Percentiles rank a stretch among this genome's conserved stretches.
Conservation (phyloP, 2,888 invertebrate genomes). For the Julus scandinavius region DNA sequence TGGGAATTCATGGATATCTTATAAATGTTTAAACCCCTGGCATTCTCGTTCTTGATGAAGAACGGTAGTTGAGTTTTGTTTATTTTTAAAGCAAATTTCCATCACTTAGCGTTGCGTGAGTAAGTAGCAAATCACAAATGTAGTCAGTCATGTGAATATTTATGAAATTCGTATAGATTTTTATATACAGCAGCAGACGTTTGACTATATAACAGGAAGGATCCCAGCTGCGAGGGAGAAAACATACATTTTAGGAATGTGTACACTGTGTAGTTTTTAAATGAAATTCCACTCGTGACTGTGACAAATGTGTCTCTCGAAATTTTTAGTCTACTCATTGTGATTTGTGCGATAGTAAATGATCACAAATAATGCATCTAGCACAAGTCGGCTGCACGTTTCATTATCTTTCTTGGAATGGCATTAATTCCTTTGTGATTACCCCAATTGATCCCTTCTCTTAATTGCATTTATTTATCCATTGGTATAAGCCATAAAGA, state of each 20-base stretch:
- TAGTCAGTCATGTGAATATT: conserved; percentile 31
- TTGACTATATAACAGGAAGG: background rate
- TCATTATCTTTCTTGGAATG: background rate
- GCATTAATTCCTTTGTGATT: background rate
- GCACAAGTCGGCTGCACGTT: background rate
- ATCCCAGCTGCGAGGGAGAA: conserved; percentile 21
- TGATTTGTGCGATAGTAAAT: conserved; percentile 15
- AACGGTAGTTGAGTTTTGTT: conserved; percentile 17
- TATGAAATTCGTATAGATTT: conserved; percentile 44
- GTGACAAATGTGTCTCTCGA: conserved; percentile 24
- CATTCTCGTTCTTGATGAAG: background rate
- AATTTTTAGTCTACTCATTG: background rate
- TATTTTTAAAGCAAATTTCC: background rate
- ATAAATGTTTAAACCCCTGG: background rate
- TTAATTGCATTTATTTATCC: background rate
- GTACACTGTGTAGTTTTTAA: conserved; percentile 24
- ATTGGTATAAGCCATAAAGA: background rate
- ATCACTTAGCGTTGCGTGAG: conserved; percentile 40
- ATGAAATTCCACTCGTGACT: conserved; percentile 33
- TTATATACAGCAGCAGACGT: background rate
- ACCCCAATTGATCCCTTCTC: background rate
- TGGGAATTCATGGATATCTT: background rate
- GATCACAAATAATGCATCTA: conserved; percentile 8
- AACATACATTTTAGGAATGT: background rate
- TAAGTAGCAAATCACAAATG: conserved; percentile 38